These are phyloP conservation scores for Samia ricini DNA, from an alignment of 1,140 invertebrate genomes.

Conservation along the genomic window DNA sequence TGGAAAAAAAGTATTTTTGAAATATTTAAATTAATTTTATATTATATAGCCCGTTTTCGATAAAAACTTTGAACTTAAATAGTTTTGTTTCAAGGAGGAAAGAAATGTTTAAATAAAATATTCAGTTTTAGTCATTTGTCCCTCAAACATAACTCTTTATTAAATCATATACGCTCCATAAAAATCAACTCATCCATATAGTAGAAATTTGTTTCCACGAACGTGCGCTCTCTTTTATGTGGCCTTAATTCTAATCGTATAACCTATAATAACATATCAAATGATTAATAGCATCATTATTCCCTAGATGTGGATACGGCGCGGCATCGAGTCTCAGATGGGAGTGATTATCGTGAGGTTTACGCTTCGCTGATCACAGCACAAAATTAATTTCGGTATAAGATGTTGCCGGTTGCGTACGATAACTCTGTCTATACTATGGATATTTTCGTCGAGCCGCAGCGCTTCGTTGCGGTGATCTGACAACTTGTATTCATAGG, in stretches of 20 bases:
- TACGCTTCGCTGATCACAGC: slow-evolving; percentile 53
- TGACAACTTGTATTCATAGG: slow-evolving; percentile 56
- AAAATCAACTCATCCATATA: neutral
- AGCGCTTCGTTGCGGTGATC: neutral
- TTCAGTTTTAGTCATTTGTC: no score
- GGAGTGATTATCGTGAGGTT: slow-evolving; percentile 53
- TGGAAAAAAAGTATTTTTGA: no score
- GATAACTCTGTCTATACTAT: slow-evolving; percentile 5
- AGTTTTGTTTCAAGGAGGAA: no score
- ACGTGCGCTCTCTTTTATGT: neutral
- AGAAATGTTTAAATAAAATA: no score
- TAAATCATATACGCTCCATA: no score
- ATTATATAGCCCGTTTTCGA: no score
- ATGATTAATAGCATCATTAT: slow-evolving; percentile 44
- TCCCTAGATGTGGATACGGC: slow-evolving; percentile 27
- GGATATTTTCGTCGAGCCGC: neutral
- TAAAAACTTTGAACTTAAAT: no score
- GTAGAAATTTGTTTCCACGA: neutral
- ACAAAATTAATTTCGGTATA: slow-evolving; percentile 67
- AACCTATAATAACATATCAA: slow-evolving; percentile 24
- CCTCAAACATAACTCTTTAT: no score
- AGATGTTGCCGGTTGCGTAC: slow-evolving; percentile 31
- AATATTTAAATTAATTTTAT: no score
- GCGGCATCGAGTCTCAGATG: slow-evolving; percentile 38
- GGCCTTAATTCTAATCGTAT: slow-evolving; percentile 13